Evolutionary conservation across 2,113 vertebrate genomes (phyloP), one percentile per base, ranked within the genome.

Genomic region (Heterotis niloticus): DNA sequence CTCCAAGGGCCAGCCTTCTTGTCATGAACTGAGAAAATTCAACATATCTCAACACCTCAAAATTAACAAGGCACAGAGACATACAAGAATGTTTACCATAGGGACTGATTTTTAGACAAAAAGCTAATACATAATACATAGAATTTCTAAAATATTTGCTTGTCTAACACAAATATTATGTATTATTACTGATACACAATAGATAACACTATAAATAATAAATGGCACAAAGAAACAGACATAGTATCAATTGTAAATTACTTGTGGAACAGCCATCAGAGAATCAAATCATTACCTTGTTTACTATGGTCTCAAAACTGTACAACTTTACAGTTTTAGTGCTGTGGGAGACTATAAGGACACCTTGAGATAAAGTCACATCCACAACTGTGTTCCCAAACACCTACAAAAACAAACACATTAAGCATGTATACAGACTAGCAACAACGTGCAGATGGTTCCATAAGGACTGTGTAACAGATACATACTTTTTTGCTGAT

Each of bases 311-410:
- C 83, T 97, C 94, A 86, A 97, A 96, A 88, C 93, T 98, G 86
- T 96, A 98, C 16, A 99, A 92, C 84, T 90, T 96, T 83, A 98
- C 94, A 80, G 93, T 90, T 82, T 95, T 97, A 52, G 92, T 91
- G 86, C 92, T 95, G 85, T 96, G 89, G 83, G 94, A 97, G 81
- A 99, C 93, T 84, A 95, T 96, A 56, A 99, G 87, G 83, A 97
- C 93, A 68, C 95, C 95, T 83, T 97, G 94, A 86, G 95, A 95
- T 83, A 98, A 84, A 76, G 93, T 89, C 65, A 95, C 96, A 89
- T 98, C 96, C 23, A 92, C 94, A 26, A 96, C 87, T 34, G 89
- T 89, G 76, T 89, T 95, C 76, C 96, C 95, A 92, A 99, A 99
- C 82, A 96, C 88, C 98, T 99, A 73, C 44, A 76, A 1, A 74